These are phyloP conservation scores for Poeciliopsis turrubarensis DNA, from an alignment of 2,113 vertebrate genomes.

Conservation along the genomic window DNA sequence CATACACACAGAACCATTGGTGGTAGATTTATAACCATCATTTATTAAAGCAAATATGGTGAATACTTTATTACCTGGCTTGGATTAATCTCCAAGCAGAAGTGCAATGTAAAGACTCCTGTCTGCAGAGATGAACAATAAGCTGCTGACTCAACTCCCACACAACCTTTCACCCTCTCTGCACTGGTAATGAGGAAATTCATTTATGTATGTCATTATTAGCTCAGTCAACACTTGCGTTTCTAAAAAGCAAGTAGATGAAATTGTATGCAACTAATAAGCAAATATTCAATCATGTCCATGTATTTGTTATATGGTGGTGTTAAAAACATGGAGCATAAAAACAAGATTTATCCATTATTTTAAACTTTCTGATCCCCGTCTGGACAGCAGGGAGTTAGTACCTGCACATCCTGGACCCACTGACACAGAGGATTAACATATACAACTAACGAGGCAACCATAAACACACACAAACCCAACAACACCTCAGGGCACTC, in stretches of 20 bases:
- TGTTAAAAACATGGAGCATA: background rate
- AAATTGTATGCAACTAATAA: background rate
- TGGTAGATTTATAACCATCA: constrained; percentile 8
- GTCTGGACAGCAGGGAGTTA: background rate
- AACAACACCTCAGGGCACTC: background rate
- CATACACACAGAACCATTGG: constrained; percentile 10
- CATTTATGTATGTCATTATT: constrained; percentile 33
- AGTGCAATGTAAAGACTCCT: background rate
- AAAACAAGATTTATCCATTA: background rate
- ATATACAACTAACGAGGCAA: background rate
- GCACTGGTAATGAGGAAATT: constrained; percentile 39
- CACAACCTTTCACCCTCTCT: constrained; percentile 5
- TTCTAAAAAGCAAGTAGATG: background rate
- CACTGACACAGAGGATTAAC: background rate
- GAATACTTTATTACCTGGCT: constrained; percentile 13
- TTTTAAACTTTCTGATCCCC: background rate
- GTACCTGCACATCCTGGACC: background rate
- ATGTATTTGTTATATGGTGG: background rate
- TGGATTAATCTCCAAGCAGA: constrained; percentile 5
- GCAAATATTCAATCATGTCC: background rate
- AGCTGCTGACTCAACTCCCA: constrained; percentile 46
- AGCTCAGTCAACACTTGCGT: background rate
- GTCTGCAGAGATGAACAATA: constrained; percentile 13
- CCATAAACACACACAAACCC: background rate
- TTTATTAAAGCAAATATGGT: constrained; percentile 11